Evolutionary conservation across 1,140 invertebrate genomes (phyloP).

Genomic region (Glossosoma conforme): DNA sequence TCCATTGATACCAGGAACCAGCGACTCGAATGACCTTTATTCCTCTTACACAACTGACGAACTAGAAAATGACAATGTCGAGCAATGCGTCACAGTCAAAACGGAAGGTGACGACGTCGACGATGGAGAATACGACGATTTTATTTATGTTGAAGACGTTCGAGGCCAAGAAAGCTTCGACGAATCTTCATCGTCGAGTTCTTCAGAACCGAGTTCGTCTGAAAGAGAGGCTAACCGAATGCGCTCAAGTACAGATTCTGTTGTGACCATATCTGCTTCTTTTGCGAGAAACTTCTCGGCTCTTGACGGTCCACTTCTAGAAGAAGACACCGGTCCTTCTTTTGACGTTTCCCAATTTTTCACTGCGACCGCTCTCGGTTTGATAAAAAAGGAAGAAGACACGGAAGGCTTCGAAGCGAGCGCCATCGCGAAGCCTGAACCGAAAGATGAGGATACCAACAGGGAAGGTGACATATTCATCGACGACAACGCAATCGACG

Average conservation of each 20-base stretch:
- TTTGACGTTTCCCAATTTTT: conserved; percentile 25
- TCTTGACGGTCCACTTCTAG: conserved; percentile 23
- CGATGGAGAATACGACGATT: background rate
- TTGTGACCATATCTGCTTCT: conserved; percentile 11
- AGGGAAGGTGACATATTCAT: conserved; percentile 32
- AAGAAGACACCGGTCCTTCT: conserved; percentile 24
- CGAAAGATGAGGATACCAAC: background rate
- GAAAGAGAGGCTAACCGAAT: too few species aligned
- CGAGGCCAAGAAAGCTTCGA: too few species aligned
- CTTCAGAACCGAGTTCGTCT: too few species aligned
- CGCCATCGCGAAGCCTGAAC: background rate
- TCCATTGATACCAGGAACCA: too few species aligned
- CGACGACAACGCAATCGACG: conserved; percentile 44
- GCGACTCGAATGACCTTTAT: too few species aligned
- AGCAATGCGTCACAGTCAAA: conserved; percentile 32
- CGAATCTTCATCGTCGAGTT: too few species aligned
- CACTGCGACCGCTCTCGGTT: conserved; percentile 2
- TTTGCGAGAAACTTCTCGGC: conserved; percentile 22
- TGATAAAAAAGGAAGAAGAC: background rate
- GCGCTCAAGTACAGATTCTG: background rate
- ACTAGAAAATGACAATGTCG: conserved; percentile 25
- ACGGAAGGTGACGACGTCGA: conserved; percentile 33
- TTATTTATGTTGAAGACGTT: background rate
- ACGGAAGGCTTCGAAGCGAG: background rate
- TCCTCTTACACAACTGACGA: too few species aligned